These are phyloP conservation scores for Diacarnus erythraeanus DNA, from an alignment of 37 sponge, comb jelly and placozoan genomes.

Conservation along the genomic window DNA sequence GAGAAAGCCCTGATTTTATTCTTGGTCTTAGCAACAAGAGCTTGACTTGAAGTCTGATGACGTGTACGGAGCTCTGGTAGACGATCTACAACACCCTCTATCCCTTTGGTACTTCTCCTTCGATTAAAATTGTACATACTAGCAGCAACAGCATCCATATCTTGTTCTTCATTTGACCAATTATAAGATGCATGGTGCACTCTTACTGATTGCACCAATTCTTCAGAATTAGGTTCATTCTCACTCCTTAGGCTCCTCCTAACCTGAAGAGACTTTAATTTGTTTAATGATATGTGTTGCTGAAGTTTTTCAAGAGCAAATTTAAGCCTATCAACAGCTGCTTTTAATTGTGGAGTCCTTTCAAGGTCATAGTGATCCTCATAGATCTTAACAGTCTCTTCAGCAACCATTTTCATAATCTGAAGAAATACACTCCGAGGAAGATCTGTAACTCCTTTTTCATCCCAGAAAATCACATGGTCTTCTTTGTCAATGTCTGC, in stretches of 20 bases:
- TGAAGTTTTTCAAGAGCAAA: not conserved
- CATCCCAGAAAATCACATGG: slow-evolving; percentile 31
- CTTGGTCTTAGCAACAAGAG: not conserved
- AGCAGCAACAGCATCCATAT: not conserved
- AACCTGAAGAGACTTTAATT: no score
- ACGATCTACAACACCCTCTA: slow-evolving; percentile 7
- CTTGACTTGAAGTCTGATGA: not conserved
- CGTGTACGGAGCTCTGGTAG: not conserved
- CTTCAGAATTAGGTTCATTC: not conserved
- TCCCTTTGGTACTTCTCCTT: not conserved
- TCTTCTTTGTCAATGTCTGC: not conserved
- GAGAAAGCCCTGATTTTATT: not conserved
- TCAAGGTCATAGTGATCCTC: slow-evolving; percentile 1
- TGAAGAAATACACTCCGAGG: slow-evolving; percentile 20
- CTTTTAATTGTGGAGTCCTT: not conserved
- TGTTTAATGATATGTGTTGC: not conserved
- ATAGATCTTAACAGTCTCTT: not conserved
- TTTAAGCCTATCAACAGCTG: not conserved
- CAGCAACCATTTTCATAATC: not conserved
- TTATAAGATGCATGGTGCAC: not conserved
- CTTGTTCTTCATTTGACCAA: not conserved
- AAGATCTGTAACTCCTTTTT: not conserved
- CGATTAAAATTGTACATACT: not conserved
- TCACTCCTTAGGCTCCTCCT: no score
- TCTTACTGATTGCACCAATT: no score